Base-by-base conservation (phyloP, 2,888 invertebrate species). In the Cheilosia impressa region DNA sequence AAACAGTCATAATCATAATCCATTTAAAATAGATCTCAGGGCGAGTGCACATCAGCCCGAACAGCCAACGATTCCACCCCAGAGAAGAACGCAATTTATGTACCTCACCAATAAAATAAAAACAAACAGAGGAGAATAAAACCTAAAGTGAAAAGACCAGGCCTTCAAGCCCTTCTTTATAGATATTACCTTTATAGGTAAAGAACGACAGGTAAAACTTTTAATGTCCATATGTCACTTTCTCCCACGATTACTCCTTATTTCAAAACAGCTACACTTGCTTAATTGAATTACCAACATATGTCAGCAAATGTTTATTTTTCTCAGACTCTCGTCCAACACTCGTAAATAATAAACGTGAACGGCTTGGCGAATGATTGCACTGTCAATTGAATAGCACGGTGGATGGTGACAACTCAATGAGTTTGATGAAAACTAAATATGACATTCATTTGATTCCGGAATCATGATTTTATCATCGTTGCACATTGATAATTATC, bases 361-460 rank as follows among this genome's bases (percentile, higher is more conserved):
- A 80, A 45, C 38, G 10, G 38, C 38, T 71, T 43, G 66, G n/a
- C 38, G 66, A 43, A 55, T 71, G 73, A 85, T 81, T 75, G 66
- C 62, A 75, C 83, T 79, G 82, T 81, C 76, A 85, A 81, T 65
- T 45, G 78, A 53, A 72, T 78, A 19, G 66, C 66, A 72, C 43
- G 27, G 53, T 47, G 47, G 63, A 19, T 55, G 60, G 65, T 63
- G 78, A 87, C 83, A 79, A 79, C 75, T 83, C 60, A 87, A 88
- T 87, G 82, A 88, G 81, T 89, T 90, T 91, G 89, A 91, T 89
- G 90, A 89, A 88, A 88, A 90, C 88, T 88, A 87, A 90, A 89
- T 90, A 89, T 91, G 92, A 91, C 92, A 90, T 90, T 91, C 90
- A 92, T 91, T 92, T 91, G 91, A 91, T 91, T 91, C 89, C 88